Percentiles rank a stretch among this genome's conserved stretches.
These are phyloP conservation scores for Pristionchus entomophagus DNA, from an alignment of 2,888 invertebrate genomes.

Conservation along the genomic window DNA sequence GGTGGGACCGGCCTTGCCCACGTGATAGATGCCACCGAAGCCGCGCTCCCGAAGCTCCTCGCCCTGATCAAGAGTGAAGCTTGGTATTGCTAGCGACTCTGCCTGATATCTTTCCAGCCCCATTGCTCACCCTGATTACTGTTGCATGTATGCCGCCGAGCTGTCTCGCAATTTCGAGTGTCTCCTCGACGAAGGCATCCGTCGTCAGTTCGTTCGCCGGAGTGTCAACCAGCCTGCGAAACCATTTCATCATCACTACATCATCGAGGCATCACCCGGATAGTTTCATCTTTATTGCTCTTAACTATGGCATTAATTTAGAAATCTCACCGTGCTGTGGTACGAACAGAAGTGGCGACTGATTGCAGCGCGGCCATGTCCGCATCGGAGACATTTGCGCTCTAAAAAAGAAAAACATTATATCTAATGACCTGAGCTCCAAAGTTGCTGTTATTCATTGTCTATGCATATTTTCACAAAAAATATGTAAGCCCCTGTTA, in stretches of 20 bases:
- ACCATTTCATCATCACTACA: no score
- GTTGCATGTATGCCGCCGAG: constrained; percentile 7
- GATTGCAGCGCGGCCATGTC: constrained; percentile 75
- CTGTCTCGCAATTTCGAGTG: constrained; percentile 74
- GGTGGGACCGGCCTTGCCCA: constrained; percentile 85
- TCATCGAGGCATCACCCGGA: no score
- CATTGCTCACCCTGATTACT: constrained; percentile 37
- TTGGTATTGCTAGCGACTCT: no score
- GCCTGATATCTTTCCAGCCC: no score
- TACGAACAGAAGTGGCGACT: constrained; percentile 79
- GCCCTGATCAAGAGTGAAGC: background rate
- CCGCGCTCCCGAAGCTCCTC: constrained; percentile 85
- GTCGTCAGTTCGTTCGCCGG: constrained; percentile 88
- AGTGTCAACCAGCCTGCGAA: constrained; percentile 84
- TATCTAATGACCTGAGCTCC: no score
- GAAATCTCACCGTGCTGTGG: constrained; percentile 81
- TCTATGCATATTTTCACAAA: no score
- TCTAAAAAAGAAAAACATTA: no score
- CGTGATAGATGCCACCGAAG: constrained; percentile 87
- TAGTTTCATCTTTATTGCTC: no score
- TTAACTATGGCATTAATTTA: no score
- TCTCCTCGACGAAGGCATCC: constrained; percentile 78
- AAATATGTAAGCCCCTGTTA: constrained; percentile 73
- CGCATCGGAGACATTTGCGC: constrained; percentile 49
- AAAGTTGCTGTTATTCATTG: no score